Evolutionary conservation across 2,797 vertebrate species (phyloP), one percentile per base, ranked within the genome.

Genomic region (Carcharodon carcharias): DNA sequence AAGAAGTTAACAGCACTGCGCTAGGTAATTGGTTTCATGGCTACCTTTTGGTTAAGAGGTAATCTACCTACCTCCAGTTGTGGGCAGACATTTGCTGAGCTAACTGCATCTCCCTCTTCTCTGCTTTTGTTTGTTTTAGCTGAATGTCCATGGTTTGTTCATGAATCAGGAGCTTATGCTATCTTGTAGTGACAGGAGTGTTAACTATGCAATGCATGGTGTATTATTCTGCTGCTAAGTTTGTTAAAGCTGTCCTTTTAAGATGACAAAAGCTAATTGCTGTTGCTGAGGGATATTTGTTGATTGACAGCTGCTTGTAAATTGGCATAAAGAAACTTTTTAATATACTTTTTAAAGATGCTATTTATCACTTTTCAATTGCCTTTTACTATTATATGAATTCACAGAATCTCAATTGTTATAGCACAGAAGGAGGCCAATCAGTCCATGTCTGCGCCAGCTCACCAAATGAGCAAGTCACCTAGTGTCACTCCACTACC

Each of bases 11-110:
- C 61, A 45, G 21, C 14, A 18, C 28, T 16, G 58, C 50, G 21
- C 35, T 18, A n/a, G 31, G 40, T 21, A 89, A 35, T 58, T 89
- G 21, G 80, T 45, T 82, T 45, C 12, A 2, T 92, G 58, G n/a
- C 6, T n/a, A 63, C 35, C 18, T 26, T 89, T 28, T 89, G 87
- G 28, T 89, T 14, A 89, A 89, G 50, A 92, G 56, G 2, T 89
- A 63, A 58, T 92, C 89, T 65, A 63, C 35, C 89, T 92, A 23
- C 89, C 89, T 92, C 58, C 58, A 63, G 61, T 63, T 92, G 89
- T 40, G n/a, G 35, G 16, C 87, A n/a, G 61, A 40, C 58, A 8
- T 92, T 92, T 65, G 58, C 9, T 26, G 58, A 65, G n/a, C 14
- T 65, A 21, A 18, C 63, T 45, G 21, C 7, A n/a, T 80, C 61